phyloP scores from a whole-genome alignment of 2,113 vertebrate genomes.

The Poecile atricapillus region DNA sequence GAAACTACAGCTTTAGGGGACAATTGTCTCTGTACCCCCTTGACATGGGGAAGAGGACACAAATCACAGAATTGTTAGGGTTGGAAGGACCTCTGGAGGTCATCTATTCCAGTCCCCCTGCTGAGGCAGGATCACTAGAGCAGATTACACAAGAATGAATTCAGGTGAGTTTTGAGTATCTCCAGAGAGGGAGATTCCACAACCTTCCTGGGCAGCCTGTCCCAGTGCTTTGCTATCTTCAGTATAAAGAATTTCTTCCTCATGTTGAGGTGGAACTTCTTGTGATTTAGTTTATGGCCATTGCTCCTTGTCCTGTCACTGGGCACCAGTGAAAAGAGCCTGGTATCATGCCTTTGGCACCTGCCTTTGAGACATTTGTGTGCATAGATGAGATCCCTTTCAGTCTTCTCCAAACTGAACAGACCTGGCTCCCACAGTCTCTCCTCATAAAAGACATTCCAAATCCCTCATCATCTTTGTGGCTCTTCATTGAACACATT shows the following conservation, averaged over 20 bases:
- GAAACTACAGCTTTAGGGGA: not conserved
- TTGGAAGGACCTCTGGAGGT: not conserved
- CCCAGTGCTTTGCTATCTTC: not conserved
- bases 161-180: not conserved
- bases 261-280: not conserved
- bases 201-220: not conserved
- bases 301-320: not conserved
- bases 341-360: not conserved
- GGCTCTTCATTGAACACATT: not conserved
- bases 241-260: not conserved
- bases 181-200: not conserved
- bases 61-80: not conserved
- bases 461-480: not conserved
- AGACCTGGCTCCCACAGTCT: not conserved
- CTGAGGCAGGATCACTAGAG: not conserved
- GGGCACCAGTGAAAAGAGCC: not conserved
- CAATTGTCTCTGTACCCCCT: not conserved
- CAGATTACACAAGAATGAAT: not conserved
- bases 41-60: not conserved
- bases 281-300: not conserved
- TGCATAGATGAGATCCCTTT: not conserved
- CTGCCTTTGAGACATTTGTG: not conserved
- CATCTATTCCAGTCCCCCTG: not conserved
- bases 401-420: not conserved
- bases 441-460: not conserved